Base-by-base conservation (phyloP, 2,888 invertebrate genomes). In the Limnephilus marmoratus region DNA sequence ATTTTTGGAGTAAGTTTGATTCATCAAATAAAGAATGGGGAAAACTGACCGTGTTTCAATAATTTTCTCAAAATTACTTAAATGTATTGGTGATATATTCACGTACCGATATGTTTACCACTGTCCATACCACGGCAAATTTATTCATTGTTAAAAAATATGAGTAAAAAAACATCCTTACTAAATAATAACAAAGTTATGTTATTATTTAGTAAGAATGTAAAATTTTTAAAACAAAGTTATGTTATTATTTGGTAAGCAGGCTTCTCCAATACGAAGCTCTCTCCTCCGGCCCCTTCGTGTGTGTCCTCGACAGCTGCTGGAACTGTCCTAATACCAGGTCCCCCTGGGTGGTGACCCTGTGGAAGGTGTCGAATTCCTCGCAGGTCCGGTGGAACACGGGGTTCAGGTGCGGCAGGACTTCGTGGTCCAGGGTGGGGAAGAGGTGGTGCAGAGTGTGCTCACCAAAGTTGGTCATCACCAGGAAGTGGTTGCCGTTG, bases 401-500 rank as follows among this genome's bases (percentile, higher is more conserved):
- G 0, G 97, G 97, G 94, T 97, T 96, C 11, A 98, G 95, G 89
- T 97, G 96, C 31, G 96, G 96, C n/a, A 98, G 95, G 34, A 97
- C 95, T 0, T 96, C 97, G 94, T 98, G 98, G 94, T 98, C 98
- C 18, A 98, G 94, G 0, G 98, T 97, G 0, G 98, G 98, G 94
- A 98, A 97, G 94, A 98, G 95, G 95, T 98, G 98, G 94, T 98
- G 98, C 1, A 98, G 95, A 0, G 96, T 96, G 94, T 98, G 98
- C 92, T 98, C 97, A 0, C 98, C 98, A 94, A 98, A 98, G 94
- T 97, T 96, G 0, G 97, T 97, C 93, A 98, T 94, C 2, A 97
- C 97, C 34, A 97, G 94, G 94, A 98, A 97, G 29, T 96, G 95
- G n/a, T 96, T 97, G 24, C 96, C 95, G 86, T 97, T 97, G 49